phyloP scores from a whole-genome alignment of 92 coral and sea anemone species.

The Epizoanthus ramosus region DNA sequence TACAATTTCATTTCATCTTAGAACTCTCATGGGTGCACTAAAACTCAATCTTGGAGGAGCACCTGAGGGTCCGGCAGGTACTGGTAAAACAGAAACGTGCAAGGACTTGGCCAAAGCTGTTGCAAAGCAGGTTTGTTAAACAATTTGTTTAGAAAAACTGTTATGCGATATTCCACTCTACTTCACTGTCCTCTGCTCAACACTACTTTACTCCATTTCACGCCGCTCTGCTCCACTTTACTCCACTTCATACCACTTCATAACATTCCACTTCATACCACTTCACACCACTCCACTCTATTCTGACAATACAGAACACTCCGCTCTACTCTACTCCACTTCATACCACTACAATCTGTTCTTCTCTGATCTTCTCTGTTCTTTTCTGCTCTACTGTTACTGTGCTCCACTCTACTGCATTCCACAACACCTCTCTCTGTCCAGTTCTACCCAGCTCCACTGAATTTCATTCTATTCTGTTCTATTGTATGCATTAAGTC shows the following conservation, averaged over 20 bases:
- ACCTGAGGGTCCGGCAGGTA: conserved; percentile 99
- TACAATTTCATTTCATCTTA: conserved; percentile 8
- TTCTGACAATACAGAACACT: no score
- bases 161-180: no score
- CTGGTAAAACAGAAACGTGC: conserved; percentile 96
- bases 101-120: conserved; percentile 99
- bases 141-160: background rate
- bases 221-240: background rate
- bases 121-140: conserved; percentile 89
- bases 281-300: background rate
- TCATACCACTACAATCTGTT: background rate
- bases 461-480: no score
- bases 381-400: background rate
- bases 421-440: background rate
- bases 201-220: no score
- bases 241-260: background rate
- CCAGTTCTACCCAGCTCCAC: no score
- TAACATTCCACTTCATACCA: background rate
- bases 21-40: conserved; percentile 97
- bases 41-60: conserved; percentile 97
- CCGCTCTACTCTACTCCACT: background rate
- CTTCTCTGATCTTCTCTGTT: background rate
- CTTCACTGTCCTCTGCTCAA: no score
- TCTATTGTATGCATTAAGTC: no score
- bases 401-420: background rate